Base-by-base conservation (phyloP, 2,797 vertebrate species). In the Arctocebus calabarensis region DNA sequence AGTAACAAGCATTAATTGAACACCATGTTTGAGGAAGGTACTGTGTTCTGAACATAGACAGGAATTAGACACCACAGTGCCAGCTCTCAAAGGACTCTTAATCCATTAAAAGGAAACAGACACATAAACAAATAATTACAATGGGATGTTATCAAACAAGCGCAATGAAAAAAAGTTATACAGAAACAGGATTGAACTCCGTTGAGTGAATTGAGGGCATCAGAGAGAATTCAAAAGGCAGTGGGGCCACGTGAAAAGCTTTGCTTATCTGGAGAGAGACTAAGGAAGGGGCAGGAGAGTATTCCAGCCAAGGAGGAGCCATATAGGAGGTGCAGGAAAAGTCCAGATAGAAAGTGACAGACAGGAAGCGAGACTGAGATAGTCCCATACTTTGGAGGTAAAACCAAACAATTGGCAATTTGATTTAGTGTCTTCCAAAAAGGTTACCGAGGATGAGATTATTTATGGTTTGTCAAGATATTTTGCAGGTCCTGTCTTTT, bases 51-150 rank as follows among this genome's bases (percentile, higher is more conserved):
- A 90, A 29, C 23, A 4, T 48, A 59, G 48, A 88, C 57, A 84
- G 62, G 43, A 87, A 57, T 40, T 81, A 77, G 52, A 70, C 19
- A 19, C 40, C 7, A 25, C 66, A 84, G 34, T 23, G 52, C 52
- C 48, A 87, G 37, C 66, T 86, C 40, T 87, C 84, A 74, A 25
- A 91, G 66, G 37, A 64, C 19, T 94, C 83, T 83, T 68, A 43
- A 7, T 87, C n/a, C 40, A 66, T 45, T 78, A 55, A 93, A 68
- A 94, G 59, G 25, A 85, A 96, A 70, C 27, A 88, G 62, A 85
- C 4, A n/a, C 7, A 12, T 37, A 87, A 83, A 78, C 83, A 73
- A 84, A 74, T 78, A 77, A 78, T 55, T 71, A 40, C 57, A 93
- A 27, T 23, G 32, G 6, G 5, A 22, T 62, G 5, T n/a, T 74